These are phyloP conservation scores for Hystrix cristata DNA, from an alignment of 2,113 vertebrate genomes.

Conservation along the genomic window DNA sequence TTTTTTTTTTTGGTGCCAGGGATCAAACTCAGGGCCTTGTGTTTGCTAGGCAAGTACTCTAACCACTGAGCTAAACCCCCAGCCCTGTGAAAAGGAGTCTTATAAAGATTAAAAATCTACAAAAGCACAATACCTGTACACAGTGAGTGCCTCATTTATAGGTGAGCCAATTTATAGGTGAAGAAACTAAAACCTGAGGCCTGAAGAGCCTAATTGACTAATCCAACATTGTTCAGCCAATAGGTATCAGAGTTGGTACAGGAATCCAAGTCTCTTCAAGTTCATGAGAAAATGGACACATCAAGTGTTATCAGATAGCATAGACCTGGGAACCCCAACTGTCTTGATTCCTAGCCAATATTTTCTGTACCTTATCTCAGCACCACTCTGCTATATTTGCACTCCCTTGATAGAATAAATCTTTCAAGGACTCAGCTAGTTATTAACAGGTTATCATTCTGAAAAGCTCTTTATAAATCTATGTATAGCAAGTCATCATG, in stretches of 20 bases:
- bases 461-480: background rate
- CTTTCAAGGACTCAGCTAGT: background rate
- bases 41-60: too few relatives aligned
- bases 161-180: background rate
- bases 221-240: background rate
- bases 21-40: too few relatives aligned
- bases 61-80: too few relatives aligned
- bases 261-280: background rate
- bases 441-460: slow-evolving; percentile 9
- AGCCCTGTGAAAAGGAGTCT: background rate
- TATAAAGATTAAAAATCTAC: background rate
- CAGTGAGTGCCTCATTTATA: background rate
- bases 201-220: background rate
- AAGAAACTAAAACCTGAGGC: slow-evolving; percentile 57
- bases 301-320: background rate
- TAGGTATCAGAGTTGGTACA: background rate
- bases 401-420: background rate
- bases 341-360: background rate
- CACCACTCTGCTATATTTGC: background rate
- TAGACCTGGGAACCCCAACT: background rate
- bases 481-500: background rate
- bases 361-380: background rate
- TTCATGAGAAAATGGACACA: background rate
- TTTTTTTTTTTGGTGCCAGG: too few relatives aligned
- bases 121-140: background rate